phyloP scores from a whole-genome alignment of 2,888 invertebrate genomes.

The Ophraella communa region DNA sequence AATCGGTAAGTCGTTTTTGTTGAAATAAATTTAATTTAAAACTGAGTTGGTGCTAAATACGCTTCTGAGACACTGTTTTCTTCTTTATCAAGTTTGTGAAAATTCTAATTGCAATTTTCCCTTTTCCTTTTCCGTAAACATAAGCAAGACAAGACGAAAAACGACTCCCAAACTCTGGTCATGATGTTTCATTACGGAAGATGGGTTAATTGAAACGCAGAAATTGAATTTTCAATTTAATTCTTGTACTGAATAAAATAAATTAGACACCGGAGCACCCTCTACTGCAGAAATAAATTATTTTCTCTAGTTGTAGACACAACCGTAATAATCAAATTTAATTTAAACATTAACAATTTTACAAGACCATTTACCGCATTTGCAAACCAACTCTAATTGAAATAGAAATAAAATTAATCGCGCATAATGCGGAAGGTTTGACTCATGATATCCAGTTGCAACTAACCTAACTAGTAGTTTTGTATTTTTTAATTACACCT shows the following conservation, averaged over 20 bases:
- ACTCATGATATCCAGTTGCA: too few species aligned
- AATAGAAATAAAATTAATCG: too few species aligned
- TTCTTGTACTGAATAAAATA: conserved; percentile 16
- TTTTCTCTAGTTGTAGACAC: neutral
- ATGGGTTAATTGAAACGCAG: conserved; percentile 23
- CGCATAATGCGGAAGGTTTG: too few species aligned
- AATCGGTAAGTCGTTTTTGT: conserved; percentile 13
- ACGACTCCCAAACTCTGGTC: conserved; percentile 18
- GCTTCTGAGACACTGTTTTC: conserved; percentile 13
- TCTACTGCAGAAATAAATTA: neutral
- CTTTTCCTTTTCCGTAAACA: conserved; percentile 6
- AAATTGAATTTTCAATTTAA: conserved; percentile 25
- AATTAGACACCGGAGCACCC: conserved; percentile 2
- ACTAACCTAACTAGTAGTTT: too few species aligned
- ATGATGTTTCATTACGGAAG: conserved; percentile 23
- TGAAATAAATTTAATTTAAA: conserved; percentile 21
- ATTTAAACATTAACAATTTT: neutral
- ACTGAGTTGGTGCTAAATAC: conserved; percentile 13
- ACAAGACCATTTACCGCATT: neutral
- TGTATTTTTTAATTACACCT: too few species aligned
- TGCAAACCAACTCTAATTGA: too few species aligned
- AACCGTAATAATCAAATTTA: neutral
- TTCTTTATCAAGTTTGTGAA: conserved; percentile 18
- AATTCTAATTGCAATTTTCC: conserved; percentile 21
- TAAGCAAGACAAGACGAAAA: neutral